Conservation (phyloP, 2,888 invertebrate species). For the Ernsta delagoae region DNA sequence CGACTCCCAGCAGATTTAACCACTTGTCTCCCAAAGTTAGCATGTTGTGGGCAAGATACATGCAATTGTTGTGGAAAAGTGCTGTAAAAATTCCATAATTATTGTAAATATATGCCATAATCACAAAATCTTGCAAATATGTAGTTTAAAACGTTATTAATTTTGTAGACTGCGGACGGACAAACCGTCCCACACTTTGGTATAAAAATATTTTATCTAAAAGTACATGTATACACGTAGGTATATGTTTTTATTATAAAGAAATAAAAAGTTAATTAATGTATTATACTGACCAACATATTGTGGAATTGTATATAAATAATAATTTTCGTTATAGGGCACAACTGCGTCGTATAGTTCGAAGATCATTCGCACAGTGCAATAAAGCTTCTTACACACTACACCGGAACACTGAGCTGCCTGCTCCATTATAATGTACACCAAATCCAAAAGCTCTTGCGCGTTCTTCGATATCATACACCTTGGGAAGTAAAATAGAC, state of each 20-base stretch:
- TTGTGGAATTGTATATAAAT: slow-evolving; percentile 93
- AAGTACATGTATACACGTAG: no score
- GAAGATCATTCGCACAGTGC: slow-evolving; percentile 89
- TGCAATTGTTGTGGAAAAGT: slow-evolving; percentile 95
- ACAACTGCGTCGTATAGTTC: slow-evolving; percentile 91
- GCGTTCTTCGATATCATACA: slow-evolving; percentile 87
- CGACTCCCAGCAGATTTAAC: slow-evolving; percentile 84
- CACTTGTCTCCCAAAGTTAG: slow-evolving; percentile 88
- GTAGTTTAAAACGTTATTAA: no score
- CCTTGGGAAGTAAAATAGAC: slow-evolving; percentile 78
- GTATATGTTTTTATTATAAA: no score
- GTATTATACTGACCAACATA: slow-evolving; percentile 90
- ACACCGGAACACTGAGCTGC: slow-evolving; percentile 86
- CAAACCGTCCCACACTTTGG: no score
- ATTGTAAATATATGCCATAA: no score
- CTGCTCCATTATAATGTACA: slow-evolving; percentile 87
- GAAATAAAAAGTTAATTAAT: no score
- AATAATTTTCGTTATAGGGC: slow-evolving; percentile 91
- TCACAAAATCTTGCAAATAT: no score
- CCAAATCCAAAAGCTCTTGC: slow-evolving; percentile 86
- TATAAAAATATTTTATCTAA: no score
- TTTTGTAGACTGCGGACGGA: no score
- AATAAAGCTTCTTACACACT: slow-evolving; percentile 87
- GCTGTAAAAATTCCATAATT: slow-evolving; percentile 76
- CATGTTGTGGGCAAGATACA: slow-evolving; percentile 92